phyloP scores from a whole-genome alignment of 2,797 vertebrate species.

The Erpetoichthys calabaricus region DNA sequence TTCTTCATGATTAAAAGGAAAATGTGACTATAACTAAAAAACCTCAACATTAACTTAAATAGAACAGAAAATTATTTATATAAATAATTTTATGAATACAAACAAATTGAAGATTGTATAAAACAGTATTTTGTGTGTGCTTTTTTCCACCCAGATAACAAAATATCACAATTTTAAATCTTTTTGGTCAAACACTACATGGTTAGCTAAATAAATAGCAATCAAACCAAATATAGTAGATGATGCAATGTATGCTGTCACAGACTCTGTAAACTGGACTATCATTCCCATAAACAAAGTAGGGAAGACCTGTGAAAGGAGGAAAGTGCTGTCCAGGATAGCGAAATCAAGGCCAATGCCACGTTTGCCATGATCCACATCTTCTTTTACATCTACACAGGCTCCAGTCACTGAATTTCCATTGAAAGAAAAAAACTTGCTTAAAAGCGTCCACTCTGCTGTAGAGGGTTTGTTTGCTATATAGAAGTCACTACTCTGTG shows the following conservation, averaged over 20 bases:
- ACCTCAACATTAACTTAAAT: conserved; percentile 6
- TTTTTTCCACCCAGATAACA: too few species aligned
- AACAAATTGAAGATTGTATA: too few species aligned
- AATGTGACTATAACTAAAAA: conserved; percentile 3
- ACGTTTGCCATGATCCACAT: conserved; percentile 34
- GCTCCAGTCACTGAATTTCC: neutral
- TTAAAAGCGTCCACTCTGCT: conserved; percentile 7
- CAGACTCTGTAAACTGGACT: conserved; percentile 55
- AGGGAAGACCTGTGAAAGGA: conserved; percentile 65
- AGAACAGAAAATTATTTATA: conserved; percentile 1
- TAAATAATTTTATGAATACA: too few species aligned
- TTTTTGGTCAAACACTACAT: conserved; percentile 56
- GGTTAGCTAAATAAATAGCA: conserved; percentile 47
- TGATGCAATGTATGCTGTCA: conserved; percentile 55
- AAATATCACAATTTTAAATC: conserved; percentile 40
- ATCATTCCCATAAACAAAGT: conserved; percentile 62
- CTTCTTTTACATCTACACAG: neutral
- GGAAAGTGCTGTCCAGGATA: conserved; percentile 60
- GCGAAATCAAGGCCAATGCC: conserved; percentile 62
- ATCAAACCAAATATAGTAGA: conserved; percentile 51
- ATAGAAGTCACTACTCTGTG: conserved; percentile 28
- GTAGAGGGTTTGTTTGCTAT: conserved; percentile 27
- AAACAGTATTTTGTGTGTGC: too few species aligned
- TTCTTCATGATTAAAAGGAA: conserved; percentile 5
- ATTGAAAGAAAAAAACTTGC: conserved; percentile 20